Percentiles rank a stretch among this genome's conserved stretches.
phyloP scores from a whole-genome alignment of 2,113 vertebrate species.

The Oriolus oriolus region DNA sequence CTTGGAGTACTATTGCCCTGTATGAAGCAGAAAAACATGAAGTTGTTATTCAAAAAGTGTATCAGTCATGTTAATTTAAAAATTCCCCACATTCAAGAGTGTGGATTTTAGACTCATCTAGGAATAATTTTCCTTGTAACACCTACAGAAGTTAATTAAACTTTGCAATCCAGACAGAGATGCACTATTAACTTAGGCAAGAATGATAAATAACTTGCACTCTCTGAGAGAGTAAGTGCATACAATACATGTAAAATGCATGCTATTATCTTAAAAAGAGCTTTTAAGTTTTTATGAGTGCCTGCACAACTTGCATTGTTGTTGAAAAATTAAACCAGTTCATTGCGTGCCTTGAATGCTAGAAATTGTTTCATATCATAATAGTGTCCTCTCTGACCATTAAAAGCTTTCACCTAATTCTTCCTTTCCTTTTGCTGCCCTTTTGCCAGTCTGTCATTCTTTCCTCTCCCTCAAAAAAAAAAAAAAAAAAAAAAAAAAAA shows the following conservation, averaged over 20 bases:
- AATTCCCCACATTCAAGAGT: not conserved
- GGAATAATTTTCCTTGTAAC: not conserved
- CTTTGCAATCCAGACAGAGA: not conserved
- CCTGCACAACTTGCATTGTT: not conserved
- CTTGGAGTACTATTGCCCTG: not conserved
- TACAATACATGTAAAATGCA: not conserved
- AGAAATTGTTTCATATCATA: not conserved
- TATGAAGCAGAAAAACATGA: not conserved
- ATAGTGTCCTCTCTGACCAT: not conserved
- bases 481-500: not conserved
- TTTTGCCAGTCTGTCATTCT: not conserved
- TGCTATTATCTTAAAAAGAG: not conserved
- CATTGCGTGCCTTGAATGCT: not conserved
- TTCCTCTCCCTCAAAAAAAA: not conserved
- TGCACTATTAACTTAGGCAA: not conserved
- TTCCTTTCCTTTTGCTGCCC: not conserved
- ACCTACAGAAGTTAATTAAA: not conserved
- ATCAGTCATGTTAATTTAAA: not conserved
- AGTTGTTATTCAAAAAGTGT: not conserved
- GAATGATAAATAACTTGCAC: not conserved
- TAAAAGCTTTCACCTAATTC: not conserved
- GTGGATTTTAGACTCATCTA: not conserved
- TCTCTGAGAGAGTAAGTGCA: not conserved
- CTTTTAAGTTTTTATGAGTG: not conserved
- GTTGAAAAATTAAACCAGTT: not conserved